Conservation (phyloP, 2,797 vertebrate species). For the Okamejei kenojei region DNA sequence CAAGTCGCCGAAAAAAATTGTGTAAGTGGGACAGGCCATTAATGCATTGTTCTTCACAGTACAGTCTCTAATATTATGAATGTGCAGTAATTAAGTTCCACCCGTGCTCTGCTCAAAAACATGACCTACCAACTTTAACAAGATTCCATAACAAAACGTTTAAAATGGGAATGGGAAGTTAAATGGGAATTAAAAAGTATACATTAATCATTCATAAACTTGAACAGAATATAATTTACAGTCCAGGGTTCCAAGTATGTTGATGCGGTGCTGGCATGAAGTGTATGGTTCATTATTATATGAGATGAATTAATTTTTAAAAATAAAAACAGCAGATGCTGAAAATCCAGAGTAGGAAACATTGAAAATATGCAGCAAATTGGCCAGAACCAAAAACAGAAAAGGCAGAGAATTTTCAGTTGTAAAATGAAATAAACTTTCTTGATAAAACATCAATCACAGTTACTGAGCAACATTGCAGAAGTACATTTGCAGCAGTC, state of each 20-base stretch:
- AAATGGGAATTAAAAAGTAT: conserved; percentile 1
- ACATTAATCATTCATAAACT: not conserved
- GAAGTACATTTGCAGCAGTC: not conserved
- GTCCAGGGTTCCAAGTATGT: too few relatives aligned
- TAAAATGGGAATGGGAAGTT: not conserved
- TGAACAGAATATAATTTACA: not conserved
- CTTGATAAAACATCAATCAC: not conserved
- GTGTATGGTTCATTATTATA: not conserved
- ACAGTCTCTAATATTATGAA: not conserved
- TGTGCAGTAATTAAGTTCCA: not conserved
- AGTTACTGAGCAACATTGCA: not conserved
- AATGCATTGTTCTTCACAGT: not conserved
- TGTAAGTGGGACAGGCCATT: too few relatives aligned
- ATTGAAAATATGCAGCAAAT: not conserved
- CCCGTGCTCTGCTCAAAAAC: not conserved
- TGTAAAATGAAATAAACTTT: not conserved
- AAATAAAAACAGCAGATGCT: not conserved
- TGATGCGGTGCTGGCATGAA: not conserved
- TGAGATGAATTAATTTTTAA: too few relatives aligned
- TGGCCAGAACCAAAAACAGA: not conserved
- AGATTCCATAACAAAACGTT: not conserved
- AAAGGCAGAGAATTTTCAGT: not conserved
- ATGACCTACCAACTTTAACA: not conserved
- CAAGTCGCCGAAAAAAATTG: too few relatives aligned
- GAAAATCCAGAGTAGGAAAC: not conserved